These are phyloP conservation scores for Cuculus canorus DNA, from an alignment of 2,797 vertebrate genomes.

Conservation along the genomic window DNA sequence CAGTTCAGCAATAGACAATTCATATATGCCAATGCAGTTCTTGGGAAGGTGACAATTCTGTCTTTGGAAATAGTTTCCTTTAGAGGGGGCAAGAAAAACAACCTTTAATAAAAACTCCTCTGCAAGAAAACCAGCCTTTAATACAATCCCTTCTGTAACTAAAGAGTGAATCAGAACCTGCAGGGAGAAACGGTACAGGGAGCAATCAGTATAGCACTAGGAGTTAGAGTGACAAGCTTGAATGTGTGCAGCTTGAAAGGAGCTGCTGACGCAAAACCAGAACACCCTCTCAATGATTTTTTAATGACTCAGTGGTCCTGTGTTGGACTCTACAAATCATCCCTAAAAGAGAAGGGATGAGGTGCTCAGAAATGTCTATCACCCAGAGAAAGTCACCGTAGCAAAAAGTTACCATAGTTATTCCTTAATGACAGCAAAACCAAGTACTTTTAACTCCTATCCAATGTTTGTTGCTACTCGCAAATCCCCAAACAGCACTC, in stretches of 20 bases:
- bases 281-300: background rate
- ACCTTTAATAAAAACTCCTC: constrained; percentile 38
- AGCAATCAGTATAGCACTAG: background rate
- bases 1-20: constrained; percentile 35
- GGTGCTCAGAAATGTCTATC: background rate
- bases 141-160: constrained; percentile 38
- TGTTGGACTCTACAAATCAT: background rate
- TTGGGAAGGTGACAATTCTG: background rate
- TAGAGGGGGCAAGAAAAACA: constrained; percentile 25
- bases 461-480: background rate
- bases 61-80: constrained; percentile 31
- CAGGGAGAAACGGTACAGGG: background rate
- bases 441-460: background rate
- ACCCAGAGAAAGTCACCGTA: background rate
- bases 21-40: background rate
- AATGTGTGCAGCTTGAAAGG: background rate
- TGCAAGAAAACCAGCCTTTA: constrained; percentile 37
- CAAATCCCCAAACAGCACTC: background rate
- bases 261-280: background rate
- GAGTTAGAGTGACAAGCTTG: background rate
- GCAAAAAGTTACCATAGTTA: background rate
- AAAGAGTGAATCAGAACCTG: constrained; percentile 17
- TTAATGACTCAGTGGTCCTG: background rate
- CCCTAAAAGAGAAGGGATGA: background rate
- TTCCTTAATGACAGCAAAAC: background rate